phyloP scores from a whole-genome alignment of 2,797 vertebrate genomes.

The Chrysocyon brachyurus region DNA sequence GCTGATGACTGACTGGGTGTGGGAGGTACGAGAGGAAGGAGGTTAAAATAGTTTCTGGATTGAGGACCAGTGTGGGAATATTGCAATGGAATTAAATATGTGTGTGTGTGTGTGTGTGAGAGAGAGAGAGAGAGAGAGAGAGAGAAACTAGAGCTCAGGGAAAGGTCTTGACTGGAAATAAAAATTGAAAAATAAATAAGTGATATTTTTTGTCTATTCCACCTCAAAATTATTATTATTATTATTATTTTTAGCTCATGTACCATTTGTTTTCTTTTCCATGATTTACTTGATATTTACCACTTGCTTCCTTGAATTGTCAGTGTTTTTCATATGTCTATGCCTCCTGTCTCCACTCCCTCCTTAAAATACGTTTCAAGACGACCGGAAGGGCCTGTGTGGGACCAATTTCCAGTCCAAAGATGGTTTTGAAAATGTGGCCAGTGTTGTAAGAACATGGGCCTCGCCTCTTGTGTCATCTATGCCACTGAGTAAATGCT shows the following conservation, averaged over 20 bases:
- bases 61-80: not conserved
- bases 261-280: not conserved
- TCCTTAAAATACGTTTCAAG: not conserved
- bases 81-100: not conserved
- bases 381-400: not conserved
- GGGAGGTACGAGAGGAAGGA: not conserved
- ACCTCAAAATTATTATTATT: not conserved
- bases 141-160: not conserved
- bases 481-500: not conserved
- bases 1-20: not conserved
- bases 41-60: not conserved
- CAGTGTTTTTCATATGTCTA: not conserved
- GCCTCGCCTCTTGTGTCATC: not conserved
- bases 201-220: not conserved
- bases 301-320: not conserved
- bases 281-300: not conserved
- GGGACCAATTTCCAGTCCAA: not conserved
- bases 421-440: not conserved
- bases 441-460: not conserved
- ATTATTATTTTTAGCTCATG: not conserved
- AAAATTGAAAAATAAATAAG: not conserved
- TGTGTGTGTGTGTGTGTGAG: not conserved
- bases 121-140: not conserved
- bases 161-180: slow-evolving; percentile 8
- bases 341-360: not conserved